Evolutionary conservation across 1,140 invertebrate genomes (phyloP), one percentile per base, ranked within the genome.

Genomic region (Eupeodes corollae): DNA sequence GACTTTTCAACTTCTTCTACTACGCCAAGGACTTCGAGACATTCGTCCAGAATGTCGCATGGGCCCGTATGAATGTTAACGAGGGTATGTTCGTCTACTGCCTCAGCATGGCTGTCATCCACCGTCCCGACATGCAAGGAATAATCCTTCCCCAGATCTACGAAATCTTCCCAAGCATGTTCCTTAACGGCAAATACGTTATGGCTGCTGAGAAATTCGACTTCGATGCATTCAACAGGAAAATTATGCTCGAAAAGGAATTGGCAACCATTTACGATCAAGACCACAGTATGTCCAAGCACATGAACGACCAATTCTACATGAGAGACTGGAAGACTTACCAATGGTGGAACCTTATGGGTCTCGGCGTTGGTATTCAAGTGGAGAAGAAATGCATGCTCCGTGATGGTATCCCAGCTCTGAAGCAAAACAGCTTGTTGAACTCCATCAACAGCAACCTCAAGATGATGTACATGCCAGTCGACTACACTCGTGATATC

Each of bases 121-220:
- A 73, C 33, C 73, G 75, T 43, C 49, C 60, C 5, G 78, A 79
- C 39, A 74, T 71, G 3, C 56, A 61, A 9, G 75, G 71, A 48
- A 57, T 79, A 13, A 68, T 73, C n/a, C 52, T 80, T 2, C 79
- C 78, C 12, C 63, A 73, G 1, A 70, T 70, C 14, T 79, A 78
- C 50, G 79, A 81, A 67, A 56, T 79, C 21, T 74, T 72, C 48
- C 79, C 79, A 2, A 68, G 76, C 54, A 61, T 64, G 6, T 81
- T 75, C 67, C 65, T 73, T 44, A 49, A 52, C 44, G 44, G 47
- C 16, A 47, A 44, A 44, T 46, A 49, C 31, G 33, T 52, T 18
- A 46, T 49, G 11, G 44, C 42, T 12, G 47, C 51, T 42, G 47
- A 52, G 43, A 49, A 52, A 49, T 52, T 52, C 44, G 47, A 52